Evolutionary conservation across 2,113 vertebrate genomes (phyloP).

Genomic region (Scatophagus argus): DNA sequence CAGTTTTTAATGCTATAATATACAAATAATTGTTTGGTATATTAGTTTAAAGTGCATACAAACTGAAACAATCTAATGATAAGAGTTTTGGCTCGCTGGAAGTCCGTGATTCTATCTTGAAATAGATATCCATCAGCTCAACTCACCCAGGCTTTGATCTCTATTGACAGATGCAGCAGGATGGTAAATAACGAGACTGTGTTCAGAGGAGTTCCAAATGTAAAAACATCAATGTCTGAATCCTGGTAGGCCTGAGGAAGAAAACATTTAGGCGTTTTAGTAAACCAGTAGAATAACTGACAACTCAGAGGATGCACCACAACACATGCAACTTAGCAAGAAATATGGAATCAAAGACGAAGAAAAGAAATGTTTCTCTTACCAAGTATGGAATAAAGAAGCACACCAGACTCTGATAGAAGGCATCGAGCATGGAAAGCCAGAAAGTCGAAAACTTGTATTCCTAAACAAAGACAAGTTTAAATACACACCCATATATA

Average conservation of each 20-base stretch:
- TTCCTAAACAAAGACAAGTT: constrained; percentile 79
- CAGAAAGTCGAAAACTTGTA: constrained; percentile 88
- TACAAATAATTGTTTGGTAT: too few relatives aligned
- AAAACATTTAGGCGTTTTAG: constrained; percentile 36
- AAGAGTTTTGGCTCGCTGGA: neutral
- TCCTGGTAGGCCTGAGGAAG: constrained; percentile 84
- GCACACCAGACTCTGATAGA: constrained; percentile 94
- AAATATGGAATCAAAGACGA: neutral
- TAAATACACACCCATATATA: neutral
- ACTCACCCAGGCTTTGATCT: constrained; percentile 95
- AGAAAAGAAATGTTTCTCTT: constrained; percentile 70
- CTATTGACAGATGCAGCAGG: constrained; percentile 93
- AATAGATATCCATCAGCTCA: constrained; percentile 23
- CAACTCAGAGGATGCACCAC: neutral
- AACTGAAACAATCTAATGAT: constrained; percentile 4
- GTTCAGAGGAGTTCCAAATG: constrained; percentile 93
- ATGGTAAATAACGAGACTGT: constrained; percentile 91
- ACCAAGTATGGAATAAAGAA: constrained; percentile 96
- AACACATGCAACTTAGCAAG: neutral
- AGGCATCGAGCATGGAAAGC: constrained; percentile 90
- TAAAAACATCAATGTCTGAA: constrained; percentile 90
- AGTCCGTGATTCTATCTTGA: neutral
- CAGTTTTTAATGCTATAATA: neutral
- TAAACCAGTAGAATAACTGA: constrained; percentile 11
- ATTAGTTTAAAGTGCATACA: neutral